Evolutionary conservation across 2,888 invertebrate genomes (phyloP).

Genomic region (Uropetala carovei): DNA sequence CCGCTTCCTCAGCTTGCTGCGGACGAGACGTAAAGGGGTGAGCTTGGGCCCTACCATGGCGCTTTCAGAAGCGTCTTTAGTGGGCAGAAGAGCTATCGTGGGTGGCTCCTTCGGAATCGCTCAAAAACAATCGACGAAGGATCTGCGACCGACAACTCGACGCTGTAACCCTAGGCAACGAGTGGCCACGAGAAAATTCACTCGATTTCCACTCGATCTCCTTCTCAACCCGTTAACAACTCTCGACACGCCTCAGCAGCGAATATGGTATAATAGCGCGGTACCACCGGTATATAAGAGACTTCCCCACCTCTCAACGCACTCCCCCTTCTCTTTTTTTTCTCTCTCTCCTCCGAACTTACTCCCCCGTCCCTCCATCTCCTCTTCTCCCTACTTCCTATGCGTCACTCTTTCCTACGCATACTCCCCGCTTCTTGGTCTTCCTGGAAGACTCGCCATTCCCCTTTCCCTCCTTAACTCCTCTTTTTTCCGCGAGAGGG

Average conservation of each 20-base stretch:
- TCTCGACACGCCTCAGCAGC: conserved; percentile 37
- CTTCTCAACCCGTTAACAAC: conserved; percentile 28
- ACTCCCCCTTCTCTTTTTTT: neutral
- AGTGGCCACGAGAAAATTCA: neutral
- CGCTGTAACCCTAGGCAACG: conserved; percentile 49
- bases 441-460: neutral
- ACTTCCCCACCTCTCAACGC: neutral
- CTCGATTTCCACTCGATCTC: conserved; percentile 41
- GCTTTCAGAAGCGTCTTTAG: conserved; percentile 6
- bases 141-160: conserved; percentile 12
- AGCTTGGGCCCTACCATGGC: conserved; percentile 76
- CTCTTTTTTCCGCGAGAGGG: neutral
- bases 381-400: neutral
- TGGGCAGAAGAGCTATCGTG: neutral
- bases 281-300: conserved; percentile 38
- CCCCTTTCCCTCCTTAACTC: neutral
- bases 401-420: neutral
- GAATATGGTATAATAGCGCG: neutral
- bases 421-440: neutral
- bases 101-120: neutral
- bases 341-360: neutral
- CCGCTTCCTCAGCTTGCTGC: conserved; percentile 92
- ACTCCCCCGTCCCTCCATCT: neutral
- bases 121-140: neutral
- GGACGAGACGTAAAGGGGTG: conserved; percentile 93